Base-by-base conservation (phyloP, 2,113 vertebrate species). In the Crypturellus undulatus region DNA sequence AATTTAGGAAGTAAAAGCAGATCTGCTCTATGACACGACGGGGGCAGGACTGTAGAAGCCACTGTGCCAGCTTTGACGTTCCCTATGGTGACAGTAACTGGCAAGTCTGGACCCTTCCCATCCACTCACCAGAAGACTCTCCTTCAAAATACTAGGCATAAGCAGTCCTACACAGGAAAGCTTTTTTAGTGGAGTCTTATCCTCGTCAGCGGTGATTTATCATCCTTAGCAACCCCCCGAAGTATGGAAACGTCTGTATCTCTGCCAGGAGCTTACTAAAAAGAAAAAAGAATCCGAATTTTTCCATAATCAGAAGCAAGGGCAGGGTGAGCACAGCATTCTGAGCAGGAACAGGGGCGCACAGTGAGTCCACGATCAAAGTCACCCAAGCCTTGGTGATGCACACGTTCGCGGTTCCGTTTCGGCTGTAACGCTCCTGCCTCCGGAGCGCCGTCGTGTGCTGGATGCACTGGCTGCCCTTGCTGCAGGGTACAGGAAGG, bases 1-100 rank as follows among this genome's bases (percentile, higher is more conserved):
- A 76, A 93, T 75, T 87, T 70, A 84, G 92, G 80, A 92, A 94
- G 76, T 36, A 81, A 88, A 90, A 94, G 82, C 72, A 90, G 77
- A 77, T 71, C 83, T 69, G 72, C 47, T 93, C 64, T 81, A 22
- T 79, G 52, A 71, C 79, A 62, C 9, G 18, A 28, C 1, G 84
- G 77, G 17, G 43, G 72, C 83, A 90, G 59, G 93, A 76, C 15
- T 49, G 73, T 49, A 90, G 73, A 84, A 86, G 87, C 5, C 36
- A 9, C 59, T 32, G 52, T 2, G 24, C 58, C 69, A 81, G 36
- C 40, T 93, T 18, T 68, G 68, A 28, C 12, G 32, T 58, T 76
- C 84, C 70, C 62, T 59, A 84, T 42, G 68, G 21, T n/a, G 36
- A 65, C 58, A 84, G 12, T 45, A 91, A 88, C 51, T 65, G 47